A percentile compares a stretch with the other conserved stretches of the same genome.
These are phyloP conservation scores for Botia kubotai DNA, from an alignment of 2,797 vertebrate species.

Conservation along the genomic window DNA sequence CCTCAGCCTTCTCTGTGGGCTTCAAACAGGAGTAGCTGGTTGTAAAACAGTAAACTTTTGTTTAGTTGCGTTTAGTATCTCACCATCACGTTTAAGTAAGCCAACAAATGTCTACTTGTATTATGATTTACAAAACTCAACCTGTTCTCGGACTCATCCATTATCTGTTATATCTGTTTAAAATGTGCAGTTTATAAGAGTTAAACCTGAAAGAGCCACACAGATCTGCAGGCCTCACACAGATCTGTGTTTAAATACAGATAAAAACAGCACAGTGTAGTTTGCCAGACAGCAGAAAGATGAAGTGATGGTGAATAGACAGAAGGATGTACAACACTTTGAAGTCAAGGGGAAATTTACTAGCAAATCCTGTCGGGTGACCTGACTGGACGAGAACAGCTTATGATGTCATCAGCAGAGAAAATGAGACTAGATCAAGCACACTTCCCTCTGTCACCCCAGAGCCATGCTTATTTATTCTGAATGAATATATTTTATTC, in stretches of 20 bases:
- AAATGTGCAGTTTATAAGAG: background rate
- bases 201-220: slow-evolving; percentile 11
- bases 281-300: slow-evolving; percentile 70
- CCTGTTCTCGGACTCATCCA: slow-evolving; percentile 3
- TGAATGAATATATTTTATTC: slow-evolving; percentile 16
- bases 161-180: slow-evolving; percentile 23
- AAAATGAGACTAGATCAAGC: slow-evolving; percentile 42
- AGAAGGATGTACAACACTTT: slow-evolving; percentile 14
- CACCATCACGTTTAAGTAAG: background rate
- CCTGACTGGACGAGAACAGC: slow-evolving; percentile 59
- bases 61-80: slow-evolving; percentile 2
- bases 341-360: slow-evolving; percentile 14
- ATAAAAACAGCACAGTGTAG: slow-evolving; percentile 64
- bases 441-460: slow-evolving; percentile 6
- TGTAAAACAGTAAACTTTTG: slow-evolving; percentile 11
- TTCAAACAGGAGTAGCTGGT: slow-evolving; percentile 28
- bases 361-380: slow-evolving; percentile 60
- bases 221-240: background rate
- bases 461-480: background rate
- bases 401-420: slow-evolving; percentile 57
- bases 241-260: slow-evolving; percentile 25
- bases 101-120: slow-evolving; percentile 3
- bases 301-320: slow-evolving; percentile 53
- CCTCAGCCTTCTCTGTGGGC: background rate
- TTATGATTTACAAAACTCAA: slow-evolving; percentile 7